phyloP scores from a whole-genome alignment of 2,797 vertebrate species.

The Schizothorax lantsangensis region DNA sequence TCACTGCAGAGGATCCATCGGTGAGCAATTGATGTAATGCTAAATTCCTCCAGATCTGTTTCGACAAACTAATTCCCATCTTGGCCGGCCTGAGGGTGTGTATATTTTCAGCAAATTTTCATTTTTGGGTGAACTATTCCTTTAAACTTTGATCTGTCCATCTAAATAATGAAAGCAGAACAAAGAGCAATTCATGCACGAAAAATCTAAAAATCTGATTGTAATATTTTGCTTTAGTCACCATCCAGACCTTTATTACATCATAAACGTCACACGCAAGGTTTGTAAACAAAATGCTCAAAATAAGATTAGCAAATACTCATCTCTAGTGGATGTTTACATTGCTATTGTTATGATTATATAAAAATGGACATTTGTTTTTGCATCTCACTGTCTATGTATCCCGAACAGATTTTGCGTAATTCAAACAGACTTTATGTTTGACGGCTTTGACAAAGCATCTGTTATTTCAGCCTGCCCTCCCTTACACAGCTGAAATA shows the following conservation, averaged over 20 bases:
- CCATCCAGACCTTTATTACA: slow-evolving; percentile 8
- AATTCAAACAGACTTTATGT: slow-evolving; percentile 50
- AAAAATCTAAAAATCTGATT: background rate
- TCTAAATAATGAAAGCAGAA: slow-evolving; percentile 10
- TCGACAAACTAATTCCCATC: background rate
- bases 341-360: background rate
- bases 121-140: background rate
- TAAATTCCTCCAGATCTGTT: background rate
- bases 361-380: slow-evolving; percentile 50
- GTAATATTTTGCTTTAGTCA: slow-evolving; percentile 15
- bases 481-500: slow-evolving; percentile 30
- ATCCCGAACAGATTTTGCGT: slow-evolving; percentile 34
- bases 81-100: background rate
- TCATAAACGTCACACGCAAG: slow-evolving; percentile 22
- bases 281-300: slow-evolving; percentile 51
- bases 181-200: background rate
- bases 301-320: slow-evolving; percentile 43
- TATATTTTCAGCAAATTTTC: background rate
- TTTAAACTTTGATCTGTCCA: slow-evolving; percentile 24
- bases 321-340: slow-evolving; percentile 48
- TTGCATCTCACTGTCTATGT: slow-evolving; percentile 47
- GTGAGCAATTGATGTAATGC: background rate
- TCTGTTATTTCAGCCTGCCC: slow-evolving; percentile 48
- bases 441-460: slow-evolving; percentile 38
- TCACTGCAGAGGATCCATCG: background rate